Evolutionary conservation across 2,888 invertebrate species (phyloP).

Genomic region (Bombylius major): DNA sequence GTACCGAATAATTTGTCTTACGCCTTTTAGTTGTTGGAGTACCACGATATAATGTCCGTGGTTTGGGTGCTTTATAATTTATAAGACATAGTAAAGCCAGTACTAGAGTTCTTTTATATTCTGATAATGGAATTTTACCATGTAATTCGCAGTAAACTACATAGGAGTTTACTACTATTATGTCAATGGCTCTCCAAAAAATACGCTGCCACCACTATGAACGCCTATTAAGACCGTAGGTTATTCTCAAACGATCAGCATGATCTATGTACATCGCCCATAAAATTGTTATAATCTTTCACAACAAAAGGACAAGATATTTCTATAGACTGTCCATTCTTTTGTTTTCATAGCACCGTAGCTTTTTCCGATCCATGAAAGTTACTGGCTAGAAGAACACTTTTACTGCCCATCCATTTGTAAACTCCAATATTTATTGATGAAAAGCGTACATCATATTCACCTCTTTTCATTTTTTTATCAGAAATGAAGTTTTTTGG

Average conservation of each 20-base stretch:
- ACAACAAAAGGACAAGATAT: conserved; percentile 7
- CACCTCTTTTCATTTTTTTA: not conserved
- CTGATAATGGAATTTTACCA: not conserved
- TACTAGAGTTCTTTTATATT: no score
- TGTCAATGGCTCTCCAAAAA: conserved; percentile 14
- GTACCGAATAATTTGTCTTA: no score
- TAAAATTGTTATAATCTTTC: conserved; percentile 6
- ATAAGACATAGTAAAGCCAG: no score
- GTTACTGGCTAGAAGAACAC: not conserved
- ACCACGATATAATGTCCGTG: no score
- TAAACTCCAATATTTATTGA: not conserved
- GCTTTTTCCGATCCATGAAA: not conserved
- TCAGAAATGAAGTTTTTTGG: not conserved
- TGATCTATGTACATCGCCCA: conserved; percentile 11
- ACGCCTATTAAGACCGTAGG: conserved; percentile 9
- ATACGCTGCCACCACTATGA: conserved; percentile 9
- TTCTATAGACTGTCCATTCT: not conserved
- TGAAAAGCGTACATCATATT: not conserved
- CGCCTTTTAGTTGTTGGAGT: no score
- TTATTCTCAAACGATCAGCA: conserved; percentile 6
- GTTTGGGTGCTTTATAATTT: no score
- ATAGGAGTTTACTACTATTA: conserved; percentile 6
- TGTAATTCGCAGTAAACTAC: not conserved
- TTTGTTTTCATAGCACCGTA: not conserved
- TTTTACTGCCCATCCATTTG: not conserved